Evolutionary conservation across 2,797 vertebrate species (phyloP).

Genomic region (Sebastes taczanowskii): DNA sequence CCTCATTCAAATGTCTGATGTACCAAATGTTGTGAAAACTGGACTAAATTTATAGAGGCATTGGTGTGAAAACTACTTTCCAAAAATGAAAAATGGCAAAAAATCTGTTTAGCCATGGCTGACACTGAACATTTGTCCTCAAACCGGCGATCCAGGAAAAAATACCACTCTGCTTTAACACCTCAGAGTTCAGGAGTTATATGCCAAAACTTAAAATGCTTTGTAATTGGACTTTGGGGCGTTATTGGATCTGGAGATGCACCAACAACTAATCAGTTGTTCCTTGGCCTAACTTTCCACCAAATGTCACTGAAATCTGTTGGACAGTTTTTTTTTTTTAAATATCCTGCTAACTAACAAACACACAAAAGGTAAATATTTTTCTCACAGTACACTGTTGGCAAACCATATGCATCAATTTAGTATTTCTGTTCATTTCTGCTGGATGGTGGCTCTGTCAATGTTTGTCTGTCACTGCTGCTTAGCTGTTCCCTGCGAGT

Average conservation of each 20-base stretch:
- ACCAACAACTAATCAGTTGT: conserved; percentile 25
- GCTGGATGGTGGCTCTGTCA: conserved; percentile 28
- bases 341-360: neutral
- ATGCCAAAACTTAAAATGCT: conserved; percentile 3
- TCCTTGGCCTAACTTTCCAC: conserved; percentile 20
- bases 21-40: neutral
- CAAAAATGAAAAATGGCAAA: neutral
- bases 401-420: conserved; percentile 26
- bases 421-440: conserved; percentile 19
- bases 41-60: neutral
- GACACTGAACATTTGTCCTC: neutral
- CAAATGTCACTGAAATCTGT: conserved; percentile 43
- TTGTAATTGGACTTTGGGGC: conserved; percentile 12
- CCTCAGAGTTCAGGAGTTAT: conserved; percentile 10
- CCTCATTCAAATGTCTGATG: neutral
- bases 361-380: neutral
- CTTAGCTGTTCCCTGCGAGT: conserved; percentile 41
- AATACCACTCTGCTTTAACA: neutral
- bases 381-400: neutral
- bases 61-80: neutral
- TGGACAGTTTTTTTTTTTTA: neutral
- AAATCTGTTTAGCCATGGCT: neutral
- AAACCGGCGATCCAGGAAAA: neutral
- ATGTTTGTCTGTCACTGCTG: conserved; percentile 45
- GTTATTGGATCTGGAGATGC: conserved; percentile 12